Base-by-base conservation (phyloP, 2,888 invertebrate genomes). In the Dryococelus australis region DNA sequence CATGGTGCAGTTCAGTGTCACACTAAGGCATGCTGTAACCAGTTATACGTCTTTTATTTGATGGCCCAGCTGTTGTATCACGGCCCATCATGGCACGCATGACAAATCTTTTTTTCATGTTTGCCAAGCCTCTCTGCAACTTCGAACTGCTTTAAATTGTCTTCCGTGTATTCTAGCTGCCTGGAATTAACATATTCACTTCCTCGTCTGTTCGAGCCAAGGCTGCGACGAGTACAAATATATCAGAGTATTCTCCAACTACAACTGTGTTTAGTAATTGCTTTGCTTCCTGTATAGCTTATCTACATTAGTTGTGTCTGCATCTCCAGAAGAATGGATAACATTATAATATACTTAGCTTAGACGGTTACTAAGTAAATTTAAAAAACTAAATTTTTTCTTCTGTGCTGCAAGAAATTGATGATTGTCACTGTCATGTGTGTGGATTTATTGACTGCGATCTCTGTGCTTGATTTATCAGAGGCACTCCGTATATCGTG, bases 141-240 rank as follows among this genome's bases (percentile, higher is more conserved):
- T 83, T 83, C 83, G 24, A 83, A 35, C 83, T 83, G 83, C 83
- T 83, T 35, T 83, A 83, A 83, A 35, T 65, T 65, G 35, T 83
- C 24, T 83, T 83, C 83, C 35, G 83, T 35, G 28, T 28, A 83
- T 83, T 83, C 4, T 5, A 83, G 35, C 28, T 83, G 27, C 3
- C 5, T 35, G 43, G 13, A 43, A 24, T 83, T 83, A 83, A 24
- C 35, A 83, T 83, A 83, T 83, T 10, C 83, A 83, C 83, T 13
- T 83, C 83, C 83, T 83, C 28, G 83, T 43, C 35, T 83, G 83
- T 28, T 35, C 1, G 83, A 83, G 83, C 83, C 83, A 83, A 43
- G 83, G 3, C 28, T 83, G 35, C 83, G 35, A 83, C 35, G 35
- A 28, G 28, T 83, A 83, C 35, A 83, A 83, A 16, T 83, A 83